Conservation (phyloP, 1,140 invertebrate species). For the Asobara japonica region DNA sequence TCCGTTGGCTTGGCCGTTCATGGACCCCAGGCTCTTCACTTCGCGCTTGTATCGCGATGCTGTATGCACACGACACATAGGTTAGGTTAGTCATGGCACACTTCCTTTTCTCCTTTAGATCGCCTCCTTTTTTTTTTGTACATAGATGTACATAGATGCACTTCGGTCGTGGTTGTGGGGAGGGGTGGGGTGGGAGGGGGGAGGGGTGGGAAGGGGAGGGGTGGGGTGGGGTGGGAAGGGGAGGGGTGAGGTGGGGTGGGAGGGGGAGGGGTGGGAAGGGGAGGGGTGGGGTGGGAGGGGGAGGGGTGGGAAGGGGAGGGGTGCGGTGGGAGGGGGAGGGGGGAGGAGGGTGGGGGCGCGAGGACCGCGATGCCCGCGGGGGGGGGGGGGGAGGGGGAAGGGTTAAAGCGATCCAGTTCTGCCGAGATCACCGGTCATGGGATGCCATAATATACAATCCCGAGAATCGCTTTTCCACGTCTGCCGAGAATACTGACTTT, state of each 20-base stretch:
- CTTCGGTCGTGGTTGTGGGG: background rate
- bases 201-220: too few species aligned
- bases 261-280: too few species aligned
- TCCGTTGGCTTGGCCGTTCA: constrained; percentile 46
- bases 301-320: too few species aligned
- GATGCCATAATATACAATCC: constrained; percentile 28
- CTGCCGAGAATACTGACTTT: background rate
- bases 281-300: too few species aligned
- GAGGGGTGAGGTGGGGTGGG: too few species aligned
- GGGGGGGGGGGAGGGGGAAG: too few species aligned
- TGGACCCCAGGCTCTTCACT: constrained; percentile 35
- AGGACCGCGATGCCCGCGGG: too few species aligned
- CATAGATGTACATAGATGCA: background rate
- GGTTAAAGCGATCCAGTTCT: constrained; percentile 37
- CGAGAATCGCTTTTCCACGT: constrained; percentile 19
- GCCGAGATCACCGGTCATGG: constrained; percentile 6
- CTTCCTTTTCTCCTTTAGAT: constrained; percentile 50
- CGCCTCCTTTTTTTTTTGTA: background rate
- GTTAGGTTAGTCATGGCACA: constrained; percentile 48
- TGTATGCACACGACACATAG: constrained; percentile 46
- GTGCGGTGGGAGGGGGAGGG: too few species aligned
- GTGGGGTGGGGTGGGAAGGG: too few species aligned
- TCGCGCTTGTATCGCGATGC: constrained; percentile 14
- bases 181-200: too few species aligned
- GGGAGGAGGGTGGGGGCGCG: too few species aligned